Base-by-base conservation (phyloP, 2,888 invertebrate species). In the Cephalotes varians region DNA sequence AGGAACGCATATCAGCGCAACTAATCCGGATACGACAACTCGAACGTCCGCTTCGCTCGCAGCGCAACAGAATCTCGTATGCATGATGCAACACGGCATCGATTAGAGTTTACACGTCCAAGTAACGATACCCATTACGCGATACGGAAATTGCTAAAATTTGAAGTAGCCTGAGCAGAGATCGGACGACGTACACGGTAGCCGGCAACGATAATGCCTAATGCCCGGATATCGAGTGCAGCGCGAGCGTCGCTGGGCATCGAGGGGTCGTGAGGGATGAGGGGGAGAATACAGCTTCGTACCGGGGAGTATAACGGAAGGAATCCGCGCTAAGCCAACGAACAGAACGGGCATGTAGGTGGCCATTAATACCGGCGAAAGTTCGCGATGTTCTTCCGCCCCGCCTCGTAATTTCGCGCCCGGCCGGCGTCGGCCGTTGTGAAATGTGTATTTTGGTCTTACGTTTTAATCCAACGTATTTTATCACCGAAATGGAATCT, bases 181-280 rank as follows among this genome's bases (percentile, higher is more conserved):
- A 25, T 65, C 47, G 64, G 37, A 49, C 74, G 49, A 47, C 49
- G 77, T 31, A 60, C 62, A 58, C 34, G 80, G 44, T 54, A 71
- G 64, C 69, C 77, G 80, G 84, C 82, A 83, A 86, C 85, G 83
- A 86, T 90, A 88, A 86, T 85, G 82, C 83, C 83, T 85, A 86
- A 87, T 87, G 58, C 82, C 77, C 90, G 85, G 85, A 90, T 89
- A 89, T 89, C 86, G 89, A 88, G 86, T 88, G 82, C 90, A 82
- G 72, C 76, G 54, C 74, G 25, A 37, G 28, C 12, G 4, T 18
- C 37, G 49, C 34, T 47, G 18, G 64, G 34, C 34, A 28, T 5
- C 15, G n/a, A n/a, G 15, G 28, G 40, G 28, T 82, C 85, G 87
- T 86, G n/a, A 51, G 73, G 40, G 77, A 25, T 5, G 79, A 21